phyloP scores from a whole-genome alignment of 2,113 vertebrate species.

The Gopherus evgoodei region DNA sequence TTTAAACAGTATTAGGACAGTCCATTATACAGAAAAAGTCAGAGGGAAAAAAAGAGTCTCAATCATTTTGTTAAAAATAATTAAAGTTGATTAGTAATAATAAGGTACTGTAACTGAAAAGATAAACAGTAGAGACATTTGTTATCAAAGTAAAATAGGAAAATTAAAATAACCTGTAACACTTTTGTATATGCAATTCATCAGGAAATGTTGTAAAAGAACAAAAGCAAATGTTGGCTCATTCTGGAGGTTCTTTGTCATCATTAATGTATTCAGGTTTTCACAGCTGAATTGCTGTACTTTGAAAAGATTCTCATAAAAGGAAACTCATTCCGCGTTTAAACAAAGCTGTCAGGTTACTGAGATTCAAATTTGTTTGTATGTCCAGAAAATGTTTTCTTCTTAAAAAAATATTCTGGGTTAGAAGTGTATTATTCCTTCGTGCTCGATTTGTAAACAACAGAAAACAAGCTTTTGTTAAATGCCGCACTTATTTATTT shows the following conservation, averaged over 20 bases:
- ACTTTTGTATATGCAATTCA: constrained; percentile 77
- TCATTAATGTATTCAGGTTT: constrained; percentile 81
- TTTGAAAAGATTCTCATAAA: constrained; percentile 81
- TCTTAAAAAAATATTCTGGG: constrained; percentile 44
- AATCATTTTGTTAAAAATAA: constrained; percentile 68
- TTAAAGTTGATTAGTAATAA: constrained; percentile 76
- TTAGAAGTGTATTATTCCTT: constrained; percentile 57
- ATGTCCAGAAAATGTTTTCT: constrained; percentile 73
- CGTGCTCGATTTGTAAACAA: constrained; percentile 74
- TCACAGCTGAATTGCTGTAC: constrained; percentile 79
- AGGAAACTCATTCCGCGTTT: constrained; percentile 77
- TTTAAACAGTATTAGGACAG: constrained; percentile 54
- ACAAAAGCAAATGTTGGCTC: constrained; percentile 79
- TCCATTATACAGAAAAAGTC: constrained; percentile 20
- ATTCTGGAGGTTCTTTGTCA: constrained; percentile 80
- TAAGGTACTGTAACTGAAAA: constrained; percentile 68
- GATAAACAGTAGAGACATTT: constrained; percentile 75
- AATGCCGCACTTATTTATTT: constrained; percentile 40
- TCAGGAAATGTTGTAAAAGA: constrained; percentile 75
- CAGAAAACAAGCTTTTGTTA: constrained; percentile 65
- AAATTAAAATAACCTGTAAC: constrained; percentile 78
- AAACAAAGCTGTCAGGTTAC: constrained; percentile 79
- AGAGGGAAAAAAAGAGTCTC: constrained; percentile 51
- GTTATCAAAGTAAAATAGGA: constrained; percentile 74
- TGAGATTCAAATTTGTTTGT: constrained; percentile 71